Evolutionary conservation across 2,113 vertebrate genomes (phyloP), one percentile per base, ranked within the genome.

Genomic region (Columba livia): DNA sequence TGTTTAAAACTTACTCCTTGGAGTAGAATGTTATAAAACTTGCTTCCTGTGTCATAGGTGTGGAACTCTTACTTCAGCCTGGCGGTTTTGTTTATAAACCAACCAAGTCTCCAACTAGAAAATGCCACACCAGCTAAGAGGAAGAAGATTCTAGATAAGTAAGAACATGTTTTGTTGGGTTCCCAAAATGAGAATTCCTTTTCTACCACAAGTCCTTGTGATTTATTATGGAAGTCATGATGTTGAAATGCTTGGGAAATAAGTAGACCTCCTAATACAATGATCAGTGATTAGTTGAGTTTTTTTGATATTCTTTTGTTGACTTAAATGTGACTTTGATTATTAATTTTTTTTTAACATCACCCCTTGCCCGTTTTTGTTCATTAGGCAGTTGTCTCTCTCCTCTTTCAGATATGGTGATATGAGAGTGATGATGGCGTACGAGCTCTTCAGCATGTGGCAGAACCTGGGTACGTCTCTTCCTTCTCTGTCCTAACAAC

Each of bases 21-120:
- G 38, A 80, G 38, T 88, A 26, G 75, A 58, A 79, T 36, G 10
- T 75, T 85, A 47, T 18, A 77, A 73, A 83, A 65, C 89, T 85
- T 94, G 48, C 58, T 93, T 95, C 88, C 61, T 95, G 36, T 78
- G 86, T 87, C 94, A 79, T 96, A 99, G 99, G 99, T 99, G 72
- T 99, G 99, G 99, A 99, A 99, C 97, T 99, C 99, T 24, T 99
- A 99, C 90, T 99, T 99, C 98, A 99, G 99, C 86, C 97, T 99
- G 93, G 99, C 99, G 24, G 99, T 99, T 79, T 97, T 99, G 75
- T 99, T 99, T 97, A 99, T 99, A 97, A 99, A 99, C 95, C 99
- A 99, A 97, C 99, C 99, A 28, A 99, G 99, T 94, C 98, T 99
- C 75, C 99, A 99, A 88, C 96, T 99, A 80, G 99, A 99, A 93